A percentile compares a stretch with the other conserved stretches of the same genome.
phyloP scores from a whole-genome alignment of 2,797 vertebrate species.

The Melanogrammus aeglefinus region DNA sequence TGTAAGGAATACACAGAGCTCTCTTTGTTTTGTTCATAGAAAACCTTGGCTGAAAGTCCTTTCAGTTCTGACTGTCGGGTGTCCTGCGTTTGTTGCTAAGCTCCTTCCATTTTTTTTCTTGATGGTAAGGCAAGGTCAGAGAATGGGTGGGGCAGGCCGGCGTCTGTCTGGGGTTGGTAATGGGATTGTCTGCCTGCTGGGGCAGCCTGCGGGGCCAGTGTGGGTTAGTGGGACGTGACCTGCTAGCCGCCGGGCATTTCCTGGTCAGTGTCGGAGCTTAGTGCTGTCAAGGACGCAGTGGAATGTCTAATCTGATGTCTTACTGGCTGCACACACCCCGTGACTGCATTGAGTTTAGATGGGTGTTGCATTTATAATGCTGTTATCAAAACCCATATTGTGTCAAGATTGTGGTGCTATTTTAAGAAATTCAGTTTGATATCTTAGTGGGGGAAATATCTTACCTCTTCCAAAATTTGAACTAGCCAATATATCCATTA shows the following conservation, averaged over 20 bases:
- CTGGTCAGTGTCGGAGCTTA: not conserved
- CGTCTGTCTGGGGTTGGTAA: constrained; percentile 66
- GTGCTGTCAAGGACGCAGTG: not conserved
- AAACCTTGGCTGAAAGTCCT: constrained; percentile 31
- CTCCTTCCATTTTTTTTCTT: constrained; percentile 22
- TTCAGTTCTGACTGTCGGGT: constrained; percentile 36
- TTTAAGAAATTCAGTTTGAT: too few species aligned
- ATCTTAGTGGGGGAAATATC: too few species aligned
- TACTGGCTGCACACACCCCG: not conserved
- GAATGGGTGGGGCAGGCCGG: constrained; percentile 23
- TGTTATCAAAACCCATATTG: constrained; percentile 15
- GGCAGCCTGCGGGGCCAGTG: constrained; percentile 50
- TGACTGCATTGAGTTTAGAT: not conserved
- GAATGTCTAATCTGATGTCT: not conserved
- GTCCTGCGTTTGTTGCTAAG: constrained; percentile 54
- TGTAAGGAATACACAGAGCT: constrained; percentile 11
- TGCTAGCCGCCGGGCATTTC: constrained; percentile 56
- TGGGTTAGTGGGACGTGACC: constrained; percentile 71
- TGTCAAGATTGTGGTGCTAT: too few species aligned
- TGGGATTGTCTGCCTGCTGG: constrained; percentile 71
- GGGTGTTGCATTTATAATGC: not conserved
- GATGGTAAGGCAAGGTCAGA: constrained; percentile 35
- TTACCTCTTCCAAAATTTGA: not conserved
- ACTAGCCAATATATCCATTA: not conserved
- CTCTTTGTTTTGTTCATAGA: constrained; percentile 27